These are phyloP conservation scores for Gryllus longicercus DNA, from an alignment of 2,888 invertebrate genomes.

Conservation along the genomic window DNA sequence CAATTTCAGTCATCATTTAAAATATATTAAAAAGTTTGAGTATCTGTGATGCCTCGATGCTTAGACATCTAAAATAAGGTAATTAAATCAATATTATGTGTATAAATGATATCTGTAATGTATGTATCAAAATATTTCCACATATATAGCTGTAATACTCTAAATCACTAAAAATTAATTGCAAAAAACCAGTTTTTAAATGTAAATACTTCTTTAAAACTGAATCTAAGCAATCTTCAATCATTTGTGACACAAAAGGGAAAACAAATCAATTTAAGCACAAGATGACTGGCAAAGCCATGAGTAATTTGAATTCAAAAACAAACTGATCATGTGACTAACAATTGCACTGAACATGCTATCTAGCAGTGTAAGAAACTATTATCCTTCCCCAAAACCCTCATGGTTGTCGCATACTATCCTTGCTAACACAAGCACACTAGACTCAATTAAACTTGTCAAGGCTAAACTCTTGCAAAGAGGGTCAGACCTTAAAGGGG, in stretches of 20 bases:
- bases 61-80: neutral
- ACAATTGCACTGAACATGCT: neutral
- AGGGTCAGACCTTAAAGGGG: no score
- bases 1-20: neutral
- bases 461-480: no score
- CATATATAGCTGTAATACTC: neutral
- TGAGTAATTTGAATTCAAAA: neutral
- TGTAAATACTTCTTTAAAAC: neutral
- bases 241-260: neutral
- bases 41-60: neutral
- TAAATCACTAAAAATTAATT: neutral
- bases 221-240: neutral
- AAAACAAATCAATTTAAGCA: neutral
- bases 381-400: neutral
- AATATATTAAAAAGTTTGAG: neutral
- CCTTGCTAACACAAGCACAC: no score
- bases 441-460: no score
- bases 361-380: neutral
- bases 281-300: neutral
- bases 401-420: neutral
- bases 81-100: neutral
- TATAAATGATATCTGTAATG: neutral
- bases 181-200: neutral
- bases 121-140: neutral
- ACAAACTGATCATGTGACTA: neutral